Conservation (phyloP, 2,888 invertebrate species). For the Plebejus melissa region DNA sequence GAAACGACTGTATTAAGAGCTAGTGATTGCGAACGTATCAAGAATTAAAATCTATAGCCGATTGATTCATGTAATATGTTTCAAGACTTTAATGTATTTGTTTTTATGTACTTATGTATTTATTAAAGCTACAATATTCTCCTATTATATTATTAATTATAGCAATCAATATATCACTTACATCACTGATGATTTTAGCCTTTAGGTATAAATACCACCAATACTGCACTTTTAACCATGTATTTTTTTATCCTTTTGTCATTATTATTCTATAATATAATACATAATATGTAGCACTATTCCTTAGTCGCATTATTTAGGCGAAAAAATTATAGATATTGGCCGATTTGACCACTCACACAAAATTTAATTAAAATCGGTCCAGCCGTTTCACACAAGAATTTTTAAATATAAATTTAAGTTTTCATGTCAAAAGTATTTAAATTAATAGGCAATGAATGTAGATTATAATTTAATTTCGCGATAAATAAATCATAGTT, state of each 20-base stretch:
- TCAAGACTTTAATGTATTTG: not conserved
- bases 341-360: not conserved
- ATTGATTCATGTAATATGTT: not conserved
- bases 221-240: too few relatives aligned
- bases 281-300: too few relatives aligned
- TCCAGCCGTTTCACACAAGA: not conserved
- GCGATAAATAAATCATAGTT: conserved; percentile 11
- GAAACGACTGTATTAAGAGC: not conserved
- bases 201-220: too few relatives aligned
- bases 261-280: too few relatives aligned
- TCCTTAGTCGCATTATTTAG: not conserved
- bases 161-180: not conserved
- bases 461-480: conserved; percentile 1
- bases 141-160: not conserved
- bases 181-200: too few relatives aligned
- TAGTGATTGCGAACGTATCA: conserved; percentile 1
- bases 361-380: not conserved
- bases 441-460: not conserved
- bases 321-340: not conserved
- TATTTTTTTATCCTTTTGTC: too few relatives aligned
- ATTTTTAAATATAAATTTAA: not conserved
- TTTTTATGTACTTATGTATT: not conserved
- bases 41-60: not conserved
- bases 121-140: not conserved
- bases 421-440: not conserved